Conservation (phyloP, 2,797 vertebrate genomes). For the Peromyscus aztecus region DNA sequence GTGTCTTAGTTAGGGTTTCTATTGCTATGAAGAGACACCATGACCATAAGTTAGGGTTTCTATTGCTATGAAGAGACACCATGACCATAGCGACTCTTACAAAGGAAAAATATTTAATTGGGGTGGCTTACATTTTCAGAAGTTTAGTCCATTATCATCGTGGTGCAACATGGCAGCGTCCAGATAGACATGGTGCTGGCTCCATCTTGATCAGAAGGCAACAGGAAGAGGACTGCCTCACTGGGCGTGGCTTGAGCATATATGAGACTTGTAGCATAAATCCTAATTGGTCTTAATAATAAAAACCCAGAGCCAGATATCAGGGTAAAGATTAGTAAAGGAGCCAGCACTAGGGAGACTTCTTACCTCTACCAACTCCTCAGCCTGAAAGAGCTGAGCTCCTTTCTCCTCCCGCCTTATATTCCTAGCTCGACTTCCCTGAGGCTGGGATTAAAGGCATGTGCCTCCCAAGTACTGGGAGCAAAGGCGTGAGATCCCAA, state of each 20-base stretch:
- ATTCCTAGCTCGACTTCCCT: too few species aligned
- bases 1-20: not conserved
- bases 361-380: too few species aligned
- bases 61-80: not conserved
- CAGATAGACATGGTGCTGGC: not conserved
- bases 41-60: too few species aligned
- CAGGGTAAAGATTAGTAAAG: too few species aligned
- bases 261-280: not conserved
- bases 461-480: too few species aligned
- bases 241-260: not conserved
- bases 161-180: not conserved
- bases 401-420: too few species aligned
- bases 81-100: not conserved
- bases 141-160: not conserved
- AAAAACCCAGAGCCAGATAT: too few species aligned
- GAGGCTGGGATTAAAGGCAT: too few species aligned
- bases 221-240: not conserved
- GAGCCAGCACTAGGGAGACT: too few species aligned
- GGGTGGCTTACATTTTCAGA: not conserved
- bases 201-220: not conserved
- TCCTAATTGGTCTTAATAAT: too few species aligned
- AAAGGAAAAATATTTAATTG: not conserved
- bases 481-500: too few species aligned
- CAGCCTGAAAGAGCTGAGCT: too few species aligned
- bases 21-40: not conserved